Conservation (phyloP, 1,140 invertebrate genomes). For the Drosophila kurseongensis region DNA sequence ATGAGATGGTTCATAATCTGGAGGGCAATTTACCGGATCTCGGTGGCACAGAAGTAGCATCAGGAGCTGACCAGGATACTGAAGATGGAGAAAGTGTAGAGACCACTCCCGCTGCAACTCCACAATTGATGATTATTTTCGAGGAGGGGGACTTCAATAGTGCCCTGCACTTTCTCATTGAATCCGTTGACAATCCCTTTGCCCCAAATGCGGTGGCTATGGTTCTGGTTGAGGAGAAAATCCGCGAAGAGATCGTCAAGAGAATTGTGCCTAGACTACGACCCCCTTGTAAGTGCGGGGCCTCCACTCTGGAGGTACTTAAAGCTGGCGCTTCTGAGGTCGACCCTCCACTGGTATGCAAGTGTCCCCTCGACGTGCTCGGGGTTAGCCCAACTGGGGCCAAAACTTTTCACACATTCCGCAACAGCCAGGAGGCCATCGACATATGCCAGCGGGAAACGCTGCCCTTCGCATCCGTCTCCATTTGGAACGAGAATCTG, state of each 20-base stretch:
- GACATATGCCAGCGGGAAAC: constrained; percentile 41
- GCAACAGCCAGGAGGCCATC: constrained; percentile 42
- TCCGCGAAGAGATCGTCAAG: constrained; percentile 36
- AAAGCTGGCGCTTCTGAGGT: background rate
- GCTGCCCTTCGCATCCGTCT: constrained; percentile 21
- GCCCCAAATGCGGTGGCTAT: constrained; percentile 24
- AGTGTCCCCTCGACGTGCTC: constrained; percentile 42
- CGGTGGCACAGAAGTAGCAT: background rate
- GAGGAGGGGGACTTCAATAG: constrained; percentile 60
- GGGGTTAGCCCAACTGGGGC: constrained; percentile 38
- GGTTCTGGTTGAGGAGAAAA: constrained; percentile 57
- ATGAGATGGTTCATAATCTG: constrained; percentile 17
- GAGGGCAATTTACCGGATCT: background rate
- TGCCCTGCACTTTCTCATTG: constrained; percentile 51
- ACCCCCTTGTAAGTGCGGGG: background rate
- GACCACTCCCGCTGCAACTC: background rate
- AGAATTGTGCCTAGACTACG: constrained; percentile 32
- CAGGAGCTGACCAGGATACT: background rate
- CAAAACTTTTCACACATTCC: constrained; percentile 56
- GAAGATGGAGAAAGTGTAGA: background rate
- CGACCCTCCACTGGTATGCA: constrained; percentile 2
- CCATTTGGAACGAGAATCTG: constrained; percentile 66
- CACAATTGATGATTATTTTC: constrained; percentile 66
- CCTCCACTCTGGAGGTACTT: constrained; percentile 41
- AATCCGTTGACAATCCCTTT: constrained; percentile 58